A percentile compares a stretch with the other conserved stretches of the same genome.
phyloP scores from a whole-genome alignment of 2,888 invertebrate genomes.

The Athalia rosae region DNA sequence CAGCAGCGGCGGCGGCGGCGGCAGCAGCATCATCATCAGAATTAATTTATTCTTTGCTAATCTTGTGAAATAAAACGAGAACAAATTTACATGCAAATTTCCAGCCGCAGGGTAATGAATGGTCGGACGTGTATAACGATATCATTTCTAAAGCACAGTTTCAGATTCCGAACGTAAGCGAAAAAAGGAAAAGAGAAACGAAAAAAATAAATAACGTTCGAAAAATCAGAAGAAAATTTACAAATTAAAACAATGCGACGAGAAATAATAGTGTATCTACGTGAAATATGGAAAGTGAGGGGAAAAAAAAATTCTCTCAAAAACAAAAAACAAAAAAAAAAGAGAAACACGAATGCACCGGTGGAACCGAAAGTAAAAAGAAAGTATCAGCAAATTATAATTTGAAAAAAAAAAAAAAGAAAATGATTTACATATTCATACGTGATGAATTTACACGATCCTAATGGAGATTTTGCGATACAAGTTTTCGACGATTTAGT shows the following conservation, averaged over 20 bases:
- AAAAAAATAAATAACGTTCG: slow-evolving; percentile 1
- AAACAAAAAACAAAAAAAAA: not conserved
- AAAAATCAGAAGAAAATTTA: slow-evolving; percentile 61
- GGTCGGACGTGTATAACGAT: slow-evolving; percentile 30
- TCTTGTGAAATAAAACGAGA: slow-evolving; percentile 42
- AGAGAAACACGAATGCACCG: not conserved
- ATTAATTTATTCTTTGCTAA: slow-evolving; percentile 41
- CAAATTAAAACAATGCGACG: not conserved
- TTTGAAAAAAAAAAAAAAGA: too few relatives aligned
- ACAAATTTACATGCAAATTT: slow-evolving; percentile 44
- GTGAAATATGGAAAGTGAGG: not conserved
- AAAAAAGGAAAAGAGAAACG: not conserved
- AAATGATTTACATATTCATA: too few relatives aligned
- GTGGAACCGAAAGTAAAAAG: too few relatives aligned
- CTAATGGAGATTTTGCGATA: too few relatives aligned
- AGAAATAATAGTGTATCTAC: too few relatives aligned
- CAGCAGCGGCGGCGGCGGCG: slow-evolving; percentile 1
- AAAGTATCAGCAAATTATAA: not conserved
- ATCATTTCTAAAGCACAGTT: slow-evolving; percentile 29
- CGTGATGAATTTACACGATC: slow-evolving; percentile 64
- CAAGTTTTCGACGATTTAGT: too few relatives aligned
- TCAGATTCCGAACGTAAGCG: slow-evolving; percentile 5
- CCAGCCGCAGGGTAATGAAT: slow-evolving; percentile 31
- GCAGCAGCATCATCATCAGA: not conserved
- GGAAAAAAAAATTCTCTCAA: not conserved